Conservation (phyloP, 2,113 vertebrate genomes). For the Burhinus bistriatus region DNA sequence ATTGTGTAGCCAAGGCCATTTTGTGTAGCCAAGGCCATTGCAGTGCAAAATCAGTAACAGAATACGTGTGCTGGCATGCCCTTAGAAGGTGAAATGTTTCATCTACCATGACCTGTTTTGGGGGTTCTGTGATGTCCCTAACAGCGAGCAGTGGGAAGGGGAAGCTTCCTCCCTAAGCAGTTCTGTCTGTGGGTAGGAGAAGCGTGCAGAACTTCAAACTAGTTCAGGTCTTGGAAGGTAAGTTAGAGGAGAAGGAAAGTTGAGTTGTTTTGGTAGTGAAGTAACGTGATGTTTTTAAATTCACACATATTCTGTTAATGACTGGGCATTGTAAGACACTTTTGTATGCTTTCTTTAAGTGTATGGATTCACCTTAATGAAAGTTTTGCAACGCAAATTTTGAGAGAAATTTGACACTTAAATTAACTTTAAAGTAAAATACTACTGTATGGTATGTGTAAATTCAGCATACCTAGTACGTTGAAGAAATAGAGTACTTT, state of each 20-base stretch:
- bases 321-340: background rate
- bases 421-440: background rate
- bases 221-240: conserved; percentile 4
- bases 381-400: conserved; percentile 5
- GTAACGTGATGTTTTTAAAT: background rate
- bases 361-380: background rate
- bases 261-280: background rate
- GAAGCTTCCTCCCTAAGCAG: background rate
- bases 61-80: background rate
- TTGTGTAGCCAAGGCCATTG: conserved; percentile 27
- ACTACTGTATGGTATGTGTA: background rate
- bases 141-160: background rate
- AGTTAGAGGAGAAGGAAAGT: background rate
- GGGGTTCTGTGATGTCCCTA: background rate
- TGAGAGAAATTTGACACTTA: background rate
- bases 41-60: background rate
- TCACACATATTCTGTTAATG: background rate
- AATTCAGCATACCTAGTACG: background rate
- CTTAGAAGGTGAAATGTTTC: background rate
- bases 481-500: background rate
- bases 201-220: background rate
- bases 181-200: background rate
- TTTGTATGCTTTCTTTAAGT: background rate
- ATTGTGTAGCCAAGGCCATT: conserved; percentile 26
- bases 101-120: background rate